These are phyloP conservation scores for Charina bottae DNA, from an alignment of 2,113 vertebrate species.

Conservation along the genomic window DNA sequence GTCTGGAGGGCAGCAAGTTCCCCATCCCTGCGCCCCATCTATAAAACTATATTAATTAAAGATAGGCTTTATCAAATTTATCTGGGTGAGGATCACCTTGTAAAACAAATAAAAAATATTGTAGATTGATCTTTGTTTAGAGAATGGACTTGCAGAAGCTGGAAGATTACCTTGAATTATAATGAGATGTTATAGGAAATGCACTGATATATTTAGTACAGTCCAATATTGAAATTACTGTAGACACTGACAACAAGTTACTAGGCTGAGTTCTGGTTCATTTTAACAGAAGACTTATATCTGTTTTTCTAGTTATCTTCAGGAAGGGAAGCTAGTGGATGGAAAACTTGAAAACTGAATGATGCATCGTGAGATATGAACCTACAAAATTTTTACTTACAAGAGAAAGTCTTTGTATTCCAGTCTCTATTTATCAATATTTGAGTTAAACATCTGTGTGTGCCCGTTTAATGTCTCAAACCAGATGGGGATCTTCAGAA, in stretches of 20 bases:
- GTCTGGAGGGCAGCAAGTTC: too few relatives aligned
- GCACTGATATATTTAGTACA: background rate
- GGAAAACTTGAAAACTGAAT: conserved; percentile 19
- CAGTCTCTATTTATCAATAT: conserved; percentile 72
- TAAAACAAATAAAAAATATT: background rate
- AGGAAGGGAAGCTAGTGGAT: background rate
- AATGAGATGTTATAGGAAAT: background rate
- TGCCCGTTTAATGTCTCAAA: conserved; percentile 61
- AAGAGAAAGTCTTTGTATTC: conserved; percentile 63
- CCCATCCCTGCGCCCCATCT: background rate
- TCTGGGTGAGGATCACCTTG: background rate
- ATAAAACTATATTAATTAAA: background rate
- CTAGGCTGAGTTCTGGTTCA: background rate
- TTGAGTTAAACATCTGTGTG: conserved; percentile 68
- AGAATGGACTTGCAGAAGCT: background rate
- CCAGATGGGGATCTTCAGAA: conserved; percentile 63
- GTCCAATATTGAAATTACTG: background rate
- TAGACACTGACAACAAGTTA: background rate
- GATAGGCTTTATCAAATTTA: background rate
- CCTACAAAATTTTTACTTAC: conserved; percentile 48
- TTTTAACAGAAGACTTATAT: background rate
- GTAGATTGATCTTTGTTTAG: background rate
- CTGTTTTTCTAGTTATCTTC: background rate
- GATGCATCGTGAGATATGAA: conserved; percentile 27
- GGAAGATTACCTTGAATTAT: background rate